Percentiles rank a stretch among this genome's conserved stretches.
These are phyloP conservation scores for Caradrina kadenii DNA, from an alignment of 2,888 invertebrate genomes.

Conservation along the genomic window DNA sequence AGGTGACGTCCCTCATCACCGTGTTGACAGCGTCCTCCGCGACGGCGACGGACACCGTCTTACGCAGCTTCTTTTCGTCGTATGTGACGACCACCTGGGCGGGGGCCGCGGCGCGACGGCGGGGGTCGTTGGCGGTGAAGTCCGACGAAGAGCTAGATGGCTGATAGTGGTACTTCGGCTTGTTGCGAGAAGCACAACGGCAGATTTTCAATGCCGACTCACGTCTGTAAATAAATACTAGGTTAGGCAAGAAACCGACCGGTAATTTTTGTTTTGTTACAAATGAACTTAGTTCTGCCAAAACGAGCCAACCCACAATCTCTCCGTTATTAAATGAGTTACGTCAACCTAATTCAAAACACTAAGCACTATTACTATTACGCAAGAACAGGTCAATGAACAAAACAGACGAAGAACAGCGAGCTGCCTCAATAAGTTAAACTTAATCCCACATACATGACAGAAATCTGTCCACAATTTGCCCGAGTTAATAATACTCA, in stretches of 20 bases:
- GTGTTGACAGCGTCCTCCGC: background rate
- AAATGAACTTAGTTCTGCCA: background rate
- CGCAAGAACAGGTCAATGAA: too few relatives aligned
- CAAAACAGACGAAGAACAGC: background rate
- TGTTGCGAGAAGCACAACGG: constrained; percentile 78
- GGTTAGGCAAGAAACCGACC: constrained; percentile 5
- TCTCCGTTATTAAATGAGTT: background rate
- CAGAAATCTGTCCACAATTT: background rate
- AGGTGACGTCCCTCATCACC: constrained; percentile 39
- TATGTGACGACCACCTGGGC: constrained; percentile 72
- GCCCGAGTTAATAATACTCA: background rate
- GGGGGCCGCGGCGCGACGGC: constrained; percentile 54
- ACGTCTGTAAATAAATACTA: constrained; percentile 68
- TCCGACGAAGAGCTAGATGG: constrained; percentile 83
- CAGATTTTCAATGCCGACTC: constrained; percentile 78
- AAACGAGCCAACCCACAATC: background rate
- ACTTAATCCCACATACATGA: background rate
- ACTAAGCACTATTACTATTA: too few relatives aligned
- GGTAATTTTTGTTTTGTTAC: background rate
- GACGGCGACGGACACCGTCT: constrained; percentile 65
- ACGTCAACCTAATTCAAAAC: background rate
- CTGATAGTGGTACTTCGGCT: constrained; percentile 72
- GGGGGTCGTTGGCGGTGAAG: constrained; percentile 31
- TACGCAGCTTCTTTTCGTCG: constrained; percentile 57
- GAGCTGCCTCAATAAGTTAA: background rate